phyloP scores from a whole-genome alignment of 2,113 vertebrate species.

The Pachycephala philippinensis region DNA sequence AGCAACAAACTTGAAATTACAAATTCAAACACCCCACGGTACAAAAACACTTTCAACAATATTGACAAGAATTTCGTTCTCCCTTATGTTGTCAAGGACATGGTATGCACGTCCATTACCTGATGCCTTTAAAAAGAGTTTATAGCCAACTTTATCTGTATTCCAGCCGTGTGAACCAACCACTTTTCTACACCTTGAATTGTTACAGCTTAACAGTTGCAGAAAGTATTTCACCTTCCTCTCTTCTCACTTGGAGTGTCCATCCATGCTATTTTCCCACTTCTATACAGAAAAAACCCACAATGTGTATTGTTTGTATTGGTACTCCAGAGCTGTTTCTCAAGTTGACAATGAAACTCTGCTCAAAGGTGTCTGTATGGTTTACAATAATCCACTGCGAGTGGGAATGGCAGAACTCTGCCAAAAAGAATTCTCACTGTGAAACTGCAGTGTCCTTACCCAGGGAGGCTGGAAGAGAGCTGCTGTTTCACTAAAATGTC shows the following conservation, averaged over 20 bases:
- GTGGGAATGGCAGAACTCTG: background rate
- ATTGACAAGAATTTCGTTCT: background rate
- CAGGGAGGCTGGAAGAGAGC: background rate
- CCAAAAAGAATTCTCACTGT: background rate
- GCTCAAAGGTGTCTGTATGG: background rate
- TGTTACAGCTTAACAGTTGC: background rate
- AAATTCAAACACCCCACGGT: accelerated
- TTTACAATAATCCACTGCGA: background rate
- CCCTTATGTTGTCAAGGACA: background rate
- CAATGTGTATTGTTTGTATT: background rate
- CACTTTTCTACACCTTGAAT: background rate
- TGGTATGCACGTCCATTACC: background rate
- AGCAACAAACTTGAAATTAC: background rate
- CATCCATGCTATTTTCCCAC: background rate
- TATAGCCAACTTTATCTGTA: background rate
- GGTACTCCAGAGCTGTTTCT: background rate
- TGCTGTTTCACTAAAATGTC: background rate
- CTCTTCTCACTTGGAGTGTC: background rate
- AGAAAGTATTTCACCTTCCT: background rate
- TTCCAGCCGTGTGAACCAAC: background rate
- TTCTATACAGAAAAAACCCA: background rate
- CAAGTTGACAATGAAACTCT: background rate
- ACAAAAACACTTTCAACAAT: background rate
- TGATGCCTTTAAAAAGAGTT: background rate
- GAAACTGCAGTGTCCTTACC: background rate